phyloP scores from a whole-genome alignment of 1,140 invertebrate species.

The Hyphantria cunea region DNA sequence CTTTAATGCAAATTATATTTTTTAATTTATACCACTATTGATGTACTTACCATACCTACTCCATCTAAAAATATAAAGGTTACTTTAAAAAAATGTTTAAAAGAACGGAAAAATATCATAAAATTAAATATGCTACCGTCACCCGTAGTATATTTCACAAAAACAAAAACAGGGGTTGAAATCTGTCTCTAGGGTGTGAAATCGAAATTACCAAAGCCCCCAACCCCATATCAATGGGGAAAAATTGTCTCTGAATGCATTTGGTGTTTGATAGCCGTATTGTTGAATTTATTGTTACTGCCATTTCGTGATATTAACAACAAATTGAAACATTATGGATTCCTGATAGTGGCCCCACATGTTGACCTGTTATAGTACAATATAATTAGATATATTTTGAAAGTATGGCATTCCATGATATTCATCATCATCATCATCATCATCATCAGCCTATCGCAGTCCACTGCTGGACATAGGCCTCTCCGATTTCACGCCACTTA shows the following conservation, averaged over 20 bases:
- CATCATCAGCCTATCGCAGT: too few species aligned
- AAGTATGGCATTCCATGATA: too few species aligned
- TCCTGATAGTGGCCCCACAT: not conserved
- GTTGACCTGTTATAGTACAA: not conserved
- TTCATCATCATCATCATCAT: too few species aligned
- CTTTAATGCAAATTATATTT: constrained; percentile 21
- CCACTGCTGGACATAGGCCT: too few species aligned
- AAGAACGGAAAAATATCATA: not conserved
- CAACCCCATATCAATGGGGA: constrained; percentile 38
- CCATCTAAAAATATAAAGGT: too few species aligned
- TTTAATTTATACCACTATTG: too few species aligned
- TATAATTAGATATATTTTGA: too few species aligned
- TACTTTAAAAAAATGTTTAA: too few species aligned
- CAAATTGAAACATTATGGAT: constrained; percentile 18
- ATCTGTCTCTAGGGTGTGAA: constrained; percentile 46
- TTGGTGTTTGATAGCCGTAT: constrained; percentile 37
- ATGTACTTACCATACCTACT: too few species aligned
- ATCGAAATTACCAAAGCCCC: constrained; percentile 38
- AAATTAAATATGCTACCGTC: constrained; percentile 26
- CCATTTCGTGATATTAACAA: constrained; percentile 7
- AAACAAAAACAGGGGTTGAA: constrained; percentile 42
- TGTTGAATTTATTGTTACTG: constrained; percentile 33
- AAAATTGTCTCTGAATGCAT: constrained; percentile 48
- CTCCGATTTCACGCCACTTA: too few species aligned
- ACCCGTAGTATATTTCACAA: constrained; percentile 17